These are phyloP conservation scores for Megalonaias nervosa DNA, from an alignment of 1,140 invertebrate species.

Conservation along the genomic window DNA sequence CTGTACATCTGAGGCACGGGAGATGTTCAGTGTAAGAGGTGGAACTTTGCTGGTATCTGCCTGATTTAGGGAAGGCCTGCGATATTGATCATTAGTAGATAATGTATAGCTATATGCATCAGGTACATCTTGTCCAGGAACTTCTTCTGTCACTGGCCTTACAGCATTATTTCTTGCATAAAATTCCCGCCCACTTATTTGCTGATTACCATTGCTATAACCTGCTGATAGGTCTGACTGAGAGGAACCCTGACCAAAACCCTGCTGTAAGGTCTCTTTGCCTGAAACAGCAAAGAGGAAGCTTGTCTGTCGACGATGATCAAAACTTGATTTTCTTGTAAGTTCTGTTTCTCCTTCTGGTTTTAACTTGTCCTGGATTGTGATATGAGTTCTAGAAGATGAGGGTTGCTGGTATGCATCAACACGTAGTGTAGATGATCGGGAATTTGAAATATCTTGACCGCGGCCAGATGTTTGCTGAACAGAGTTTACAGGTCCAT, in stretches of 20 bases:
- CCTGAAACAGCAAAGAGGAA: conserved; percentile 64
- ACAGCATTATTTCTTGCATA: too few species aligned
- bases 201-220: too few species aligned
- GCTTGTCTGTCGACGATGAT: conserved; percentile 63
- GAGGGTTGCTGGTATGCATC: conserved; percentile 81
- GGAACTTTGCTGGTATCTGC: conserved; percentile 45
- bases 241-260: too few species aligned
- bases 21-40: conserved; percentile 48
- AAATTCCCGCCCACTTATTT: too few species aligned
- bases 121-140: conserved; percentile 38
- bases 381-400: conserved; percentile 32
- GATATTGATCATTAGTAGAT: conserved; percentile 60
- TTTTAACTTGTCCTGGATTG: conserved; percentile 3
- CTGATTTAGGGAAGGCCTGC: conserved; percentile 47
- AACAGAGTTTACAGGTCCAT: too few species aligned
- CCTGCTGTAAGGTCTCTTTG: conserved; percentile 10
- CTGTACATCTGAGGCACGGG: conserved; percentile 41
- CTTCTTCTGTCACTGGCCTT: not conserved
- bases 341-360: conserved; percentile 27
- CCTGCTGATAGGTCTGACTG: too few species aligned
- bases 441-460: too few species aligned
- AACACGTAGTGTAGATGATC: too few species aligned
- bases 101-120: conserved; percentile 58
- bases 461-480: too few species aligned
- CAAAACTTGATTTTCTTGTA: conserved; percentile 39